Base-by-base conservation (phyloP, 1,140 invertebrate genomes). In the Drosophila arizonae region DNA sequence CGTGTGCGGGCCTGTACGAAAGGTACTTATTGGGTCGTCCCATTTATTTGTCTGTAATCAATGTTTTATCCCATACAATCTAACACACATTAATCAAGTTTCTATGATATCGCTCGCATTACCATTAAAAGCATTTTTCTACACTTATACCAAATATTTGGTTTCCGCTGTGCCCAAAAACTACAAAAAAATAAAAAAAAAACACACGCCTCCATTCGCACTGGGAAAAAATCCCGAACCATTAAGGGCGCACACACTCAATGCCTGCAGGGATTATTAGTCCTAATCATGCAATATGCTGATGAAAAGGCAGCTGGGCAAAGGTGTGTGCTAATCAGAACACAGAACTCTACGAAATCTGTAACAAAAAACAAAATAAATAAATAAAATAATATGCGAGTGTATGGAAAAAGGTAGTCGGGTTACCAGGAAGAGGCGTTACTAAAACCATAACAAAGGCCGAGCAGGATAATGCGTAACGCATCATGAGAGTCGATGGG, bases 401-500 rank as follows among this genome's bases (percentile, higher is more conserved):
- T 45, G 39, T 13, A 39, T 39, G 43, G 15, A 54, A 76, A 81
- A 79, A 76, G n/a, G 75, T 68, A 75, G 67, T 87, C 77, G 77
- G 82, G 79, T 86, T 86, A 86, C 82, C 82, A 87, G 84, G 79
- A 87, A 82, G 79, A 60, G 82, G 82, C 82, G 82, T 87, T 73
- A 57, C 82, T 66, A 77, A 79, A 57, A 43, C 76, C 72, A 62
- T 79, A 86, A 81, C 86, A 89, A 88, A 68, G 57, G 67, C 46
- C 55, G 62, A 46, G 68, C 67, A 79, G 79, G 81, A 85, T 81
- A 85, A 89, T 86, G 80, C 77, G 77, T 84, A 79, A 85, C 64
- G 69, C 76, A 79, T 80, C 64, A 69, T 76, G 69, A 71, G 52
- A 67, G 62, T 17, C 1, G 55, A 61, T 66, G 54, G 74, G 55